Conservation (phyloP, 2,888 invertebrate genomes). For the Amiota mariae region DNA sequence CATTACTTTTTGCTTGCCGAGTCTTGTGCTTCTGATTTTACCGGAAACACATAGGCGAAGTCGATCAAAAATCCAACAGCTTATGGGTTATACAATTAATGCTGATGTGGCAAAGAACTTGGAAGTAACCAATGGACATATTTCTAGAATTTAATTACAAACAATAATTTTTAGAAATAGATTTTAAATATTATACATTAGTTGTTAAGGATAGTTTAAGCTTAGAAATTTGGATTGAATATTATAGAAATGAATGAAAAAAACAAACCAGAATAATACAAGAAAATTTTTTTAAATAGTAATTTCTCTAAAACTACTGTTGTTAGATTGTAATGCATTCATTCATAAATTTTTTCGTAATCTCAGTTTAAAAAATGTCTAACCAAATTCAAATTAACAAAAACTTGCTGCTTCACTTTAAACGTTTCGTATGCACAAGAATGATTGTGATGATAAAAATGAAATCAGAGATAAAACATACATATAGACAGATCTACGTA, state of each 20-base stretch:
- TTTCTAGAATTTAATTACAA: conserved; percentile 31
- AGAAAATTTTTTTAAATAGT: too few species aligned
- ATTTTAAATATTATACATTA: not conserved
- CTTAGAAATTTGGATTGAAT: too few species aligned
- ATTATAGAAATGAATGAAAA: too few species aligned
- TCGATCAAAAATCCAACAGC: conserved; percentile 56
- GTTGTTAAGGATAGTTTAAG: too few species aligned
- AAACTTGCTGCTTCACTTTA: too few species aligned
- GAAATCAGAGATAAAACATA: conserved; percentile 35
- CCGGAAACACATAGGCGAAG: conserved; percentile 66
- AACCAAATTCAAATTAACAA: not conserved
- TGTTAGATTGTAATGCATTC: not conserved
- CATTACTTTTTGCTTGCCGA: conserved; percentile 57
- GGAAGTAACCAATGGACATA: conserved; percentile 50
- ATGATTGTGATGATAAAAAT: conserved; percentile 4
- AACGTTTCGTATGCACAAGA: not conserved
- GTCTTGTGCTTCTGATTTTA: conserved; percentile 57
- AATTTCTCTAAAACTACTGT: not conserved
- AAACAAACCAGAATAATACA: too few species aligned
- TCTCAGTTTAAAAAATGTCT: not conserved
- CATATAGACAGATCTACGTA: conserved; percentile 5
- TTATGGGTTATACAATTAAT: conserved; percentile 50
- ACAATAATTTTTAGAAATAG: not conserved
- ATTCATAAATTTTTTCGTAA: not conserved
- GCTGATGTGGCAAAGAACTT: conserved; percentile 47